Evolutionary conservation across 2,888 invertebrate species (phyloP).

Genomic region (Microplitis manilae): DNA sequence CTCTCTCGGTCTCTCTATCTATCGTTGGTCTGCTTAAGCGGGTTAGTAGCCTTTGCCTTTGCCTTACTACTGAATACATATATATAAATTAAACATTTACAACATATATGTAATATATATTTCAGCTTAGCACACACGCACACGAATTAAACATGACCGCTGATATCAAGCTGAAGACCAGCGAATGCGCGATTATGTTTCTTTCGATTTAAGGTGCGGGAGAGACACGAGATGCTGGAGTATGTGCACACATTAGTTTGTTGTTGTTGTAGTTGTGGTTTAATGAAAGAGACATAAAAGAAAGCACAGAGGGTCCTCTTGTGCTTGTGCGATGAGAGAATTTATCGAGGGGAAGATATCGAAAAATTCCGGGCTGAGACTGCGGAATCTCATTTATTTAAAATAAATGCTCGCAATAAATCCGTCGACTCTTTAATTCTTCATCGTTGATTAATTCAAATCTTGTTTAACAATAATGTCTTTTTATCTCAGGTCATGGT

Average conservation of each 20-base stretch:
- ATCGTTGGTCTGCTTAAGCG: slow-evolving; percentile 27
- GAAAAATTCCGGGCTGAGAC: slow-evolving; percentile 17
- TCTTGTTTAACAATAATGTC: neutral
- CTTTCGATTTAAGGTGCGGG: slow-evolving; percentile 22
- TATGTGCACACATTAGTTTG: slow-evolving; percentile 9
- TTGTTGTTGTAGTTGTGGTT: neutral
- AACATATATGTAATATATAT: slow-evolving; percentile 33
- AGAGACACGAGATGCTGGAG: slow-evolving; percentile 29
- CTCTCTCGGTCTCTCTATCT: neutral
- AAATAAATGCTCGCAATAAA: neutral
- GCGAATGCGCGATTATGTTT: slow-evolving; percentile 30
- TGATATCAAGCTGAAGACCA: slow-evolving; percentile 48
- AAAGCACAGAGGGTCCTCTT: slow-evolving; percentile 40
- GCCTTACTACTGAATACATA: slow-evolving; percentile 8
- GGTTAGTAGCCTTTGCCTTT: slow-evolving; percentile 41
- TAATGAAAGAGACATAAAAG: neutral
- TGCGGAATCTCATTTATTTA: neutral
- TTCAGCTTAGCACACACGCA: slow-evolving; percentile 36
- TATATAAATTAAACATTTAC: neutral
- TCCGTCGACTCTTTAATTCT: too few relatives aligned
- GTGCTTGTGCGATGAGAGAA: slow-evolving; percentile 17
- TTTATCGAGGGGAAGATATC: slow-evolving; percentile 19
- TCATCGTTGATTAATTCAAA: neutral
- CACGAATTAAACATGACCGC: slow-evolving; percentile 47
- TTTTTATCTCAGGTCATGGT: neutral